Evolutionary conservation across 2,888 invertebrate species (phyloP).

Genomic region (Slavum lentiscoides): DNA sequence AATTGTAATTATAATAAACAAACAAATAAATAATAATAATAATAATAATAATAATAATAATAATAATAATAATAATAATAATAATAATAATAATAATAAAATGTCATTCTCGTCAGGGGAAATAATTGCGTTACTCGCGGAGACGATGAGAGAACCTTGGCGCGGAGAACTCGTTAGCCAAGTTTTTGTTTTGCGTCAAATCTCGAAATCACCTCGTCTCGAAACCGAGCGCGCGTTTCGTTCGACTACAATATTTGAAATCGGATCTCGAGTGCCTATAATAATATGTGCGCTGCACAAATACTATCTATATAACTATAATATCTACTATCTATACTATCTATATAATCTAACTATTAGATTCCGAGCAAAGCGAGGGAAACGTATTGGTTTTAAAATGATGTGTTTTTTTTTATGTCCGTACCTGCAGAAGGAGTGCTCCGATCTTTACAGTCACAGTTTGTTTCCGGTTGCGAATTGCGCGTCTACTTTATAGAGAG

Average conservation of each 20-base stretch:
- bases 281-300: neutral
- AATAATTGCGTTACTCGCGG: conserved; percentile 2
- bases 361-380: too few relatives aligned
- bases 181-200: conserved; percentile 18
- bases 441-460: too few relatives aligned
- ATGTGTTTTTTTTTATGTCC: too few relatives aligned
- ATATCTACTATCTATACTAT: neutral
- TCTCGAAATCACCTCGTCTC: conserved; percentile 2
- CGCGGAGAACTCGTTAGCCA: conserved; percentile 17
- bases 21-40: too few relatives aligned
- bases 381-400: too few relatives aligned
- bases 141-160: conserved; percentile 21
- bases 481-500: too few relatives aligned
- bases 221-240: neutral
- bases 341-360: too few relatives aligned
- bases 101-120: conserved; percentile 1
- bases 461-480: too few relatives aligned
- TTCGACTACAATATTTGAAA: neutral
- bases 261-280: too few relatives aligned
- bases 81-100: neutral
- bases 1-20: conserved; percentile 3
- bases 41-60: too few relatives aligned
- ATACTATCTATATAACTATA: neutral
- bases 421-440: too few relatives aligned
- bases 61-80: too few relatives aligned